Evolutionary conservation across 2,888 invertebrate genomes (phyloP).

Genomic region (Torymus texanus): DNA sequence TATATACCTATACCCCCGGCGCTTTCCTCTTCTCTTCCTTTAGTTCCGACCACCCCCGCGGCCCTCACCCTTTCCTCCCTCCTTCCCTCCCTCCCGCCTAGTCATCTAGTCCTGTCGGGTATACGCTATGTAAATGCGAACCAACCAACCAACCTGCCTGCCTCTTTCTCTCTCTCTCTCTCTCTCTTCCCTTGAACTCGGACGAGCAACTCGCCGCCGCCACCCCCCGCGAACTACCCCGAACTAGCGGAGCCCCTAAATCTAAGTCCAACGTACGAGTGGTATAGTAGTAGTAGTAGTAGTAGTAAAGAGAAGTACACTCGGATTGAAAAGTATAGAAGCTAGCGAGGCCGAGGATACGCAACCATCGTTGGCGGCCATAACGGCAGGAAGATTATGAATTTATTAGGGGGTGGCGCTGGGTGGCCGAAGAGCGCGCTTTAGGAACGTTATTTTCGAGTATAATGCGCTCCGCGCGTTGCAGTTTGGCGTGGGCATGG

Average conservation of each 20-base stretch:
- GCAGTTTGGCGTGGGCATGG: slow-evolving; percentile 35
- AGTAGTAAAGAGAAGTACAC: slow-evolving; percentile 64
- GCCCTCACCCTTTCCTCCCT: slow-evolving; percentile 69
- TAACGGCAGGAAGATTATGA: slow-evolving; percentile 52
- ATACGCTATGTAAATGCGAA: slow-evolving; percentile 73
- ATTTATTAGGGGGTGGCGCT: slow-evolving; percentile 47
- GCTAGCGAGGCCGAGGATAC: slow-evolving; percentile 1
- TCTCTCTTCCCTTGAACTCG: slow-evolving; percentile 52
- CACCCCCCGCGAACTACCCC: slow-evolving; percentile 72
- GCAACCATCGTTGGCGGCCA: slow-evolving; percentile 16
- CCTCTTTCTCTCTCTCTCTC: slow-evolving; percentile 56
- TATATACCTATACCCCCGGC: slow-evolving; percentile 7
- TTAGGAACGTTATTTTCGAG: slow-evolving; percentile 51
- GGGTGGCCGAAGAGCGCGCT: slow-evolving; percentile 4
- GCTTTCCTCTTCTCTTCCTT: slow-evolving; percentile 53
- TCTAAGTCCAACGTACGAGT: slow-evolving; percentile 71
- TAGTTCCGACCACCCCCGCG: slow-evolving; percentile 63
- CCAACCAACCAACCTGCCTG: slow-evolving; percentile 59
- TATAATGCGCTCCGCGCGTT: slow-evolving; percentile 46
- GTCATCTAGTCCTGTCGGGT: slow-evolving; percentile 75
- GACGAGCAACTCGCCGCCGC: slow-evolving; percentile 54
- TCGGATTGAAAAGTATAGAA: slow-evolving; percentile 66
- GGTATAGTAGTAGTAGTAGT: too few relatives aligned
- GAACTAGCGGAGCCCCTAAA: slow-evolving; percentile 73
- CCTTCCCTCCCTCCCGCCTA: slow-evolving; percentile 66